Evolutionary conservation across 2,113 vertebrate species (phyloP).

Genomic region (Heterochromis multidens): DNA sequence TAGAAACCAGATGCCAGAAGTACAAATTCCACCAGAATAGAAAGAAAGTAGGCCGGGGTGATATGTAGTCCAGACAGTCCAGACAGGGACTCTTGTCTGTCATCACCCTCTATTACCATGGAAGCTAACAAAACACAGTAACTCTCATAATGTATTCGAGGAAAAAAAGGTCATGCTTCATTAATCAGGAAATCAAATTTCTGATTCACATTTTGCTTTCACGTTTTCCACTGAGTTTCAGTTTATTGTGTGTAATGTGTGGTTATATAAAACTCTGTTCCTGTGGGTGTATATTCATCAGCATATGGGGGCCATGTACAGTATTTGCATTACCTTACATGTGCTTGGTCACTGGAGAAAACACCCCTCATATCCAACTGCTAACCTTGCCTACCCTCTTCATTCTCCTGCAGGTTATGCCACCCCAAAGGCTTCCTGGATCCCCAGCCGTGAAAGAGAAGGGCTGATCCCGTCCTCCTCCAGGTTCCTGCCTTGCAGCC

Average conservation of each 20-base stretch:
- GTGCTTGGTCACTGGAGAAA: background rate
- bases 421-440: conserved; percentile 83
- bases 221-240: background rate
- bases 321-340: background rate
- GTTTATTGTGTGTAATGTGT: background rate
- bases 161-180: too few relatives aligned
- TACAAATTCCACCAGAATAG: too few relatives aligned
- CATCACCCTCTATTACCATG: too few relatives aligned
- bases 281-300: background rate
- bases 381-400: background rate
- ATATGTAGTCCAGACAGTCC: too few relatives aligned
- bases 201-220: background rate
- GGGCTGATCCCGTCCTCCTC: conserved; percentile 78
- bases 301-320: background rate
- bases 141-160: too few relatives aligned
- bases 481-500: conserved; percentile 26
- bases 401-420: conserved; percentile 83
- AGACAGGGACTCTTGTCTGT: too few relatives aligned
- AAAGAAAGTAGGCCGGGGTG: too few relatives aligned
- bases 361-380: background rate
- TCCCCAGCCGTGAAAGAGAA: conserved; percentile 88
- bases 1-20: too few relatives aligned
- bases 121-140: too few relatives aligned
- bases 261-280: background rate
- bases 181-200: background rate